These are phyloP conservation scores for Malacosoma neustria DNA, from an alignment of 2,888 invertebrate species.

Conservation along the genomic window DNA sequence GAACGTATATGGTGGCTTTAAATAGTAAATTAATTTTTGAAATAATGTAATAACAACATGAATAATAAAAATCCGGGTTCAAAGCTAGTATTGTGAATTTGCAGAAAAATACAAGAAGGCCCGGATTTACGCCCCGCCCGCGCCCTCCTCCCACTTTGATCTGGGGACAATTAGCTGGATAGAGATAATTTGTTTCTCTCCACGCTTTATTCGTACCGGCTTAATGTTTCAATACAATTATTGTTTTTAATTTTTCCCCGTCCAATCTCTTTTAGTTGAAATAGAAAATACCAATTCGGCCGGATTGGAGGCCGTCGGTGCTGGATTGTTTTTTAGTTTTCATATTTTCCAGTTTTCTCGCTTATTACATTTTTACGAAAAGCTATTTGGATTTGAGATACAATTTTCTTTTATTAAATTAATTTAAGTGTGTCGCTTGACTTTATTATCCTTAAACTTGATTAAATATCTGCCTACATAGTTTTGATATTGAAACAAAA, in stretches of 20 bases:
- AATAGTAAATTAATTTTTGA: too few relatives aligned
- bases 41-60: too few relatives aligned
- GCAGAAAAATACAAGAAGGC: slow-evolving; percentile 37
- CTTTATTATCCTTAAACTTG: too few relatives aligned
- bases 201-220: slow-evolving; percentile 33
- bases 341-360: not conserved
- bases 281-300: slow-evolving; percentile 35
- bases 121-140: slow-evolving; percentile 50
- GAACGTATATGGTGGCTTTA: too few relatives aligned
- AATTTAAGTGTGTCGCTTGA: too few relatives aligned
- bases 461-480: too few relatives aligned
- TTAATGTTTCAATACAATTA: slow-evolving; percentile 52
- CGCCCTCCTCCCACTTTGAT: slow-evolving; percentile 50
- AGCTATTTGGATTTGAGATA: too few relatives aligned
- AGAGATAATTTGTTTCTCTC: slow-evolving; percentile 64
- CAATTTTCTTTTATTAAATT: too few relatives aligned
- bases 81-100: slow-evolving; percentile 15
- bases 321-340: slow-evolving; percentile 5
- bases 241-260: slow-evolving; percentile 44
- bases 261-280: slow-evolving; percentile 25
- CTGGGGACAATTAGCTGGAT: slow-evolving; percentile 63
- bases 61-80: too few relatives aligned
- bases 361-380: too few relatives aligned
- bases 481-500: too few relatives aligned
- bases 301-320: too few relatives aligned